Conservation (phyloP, 2,113 vertebrate species). For the Chitala chitala region DNA sequence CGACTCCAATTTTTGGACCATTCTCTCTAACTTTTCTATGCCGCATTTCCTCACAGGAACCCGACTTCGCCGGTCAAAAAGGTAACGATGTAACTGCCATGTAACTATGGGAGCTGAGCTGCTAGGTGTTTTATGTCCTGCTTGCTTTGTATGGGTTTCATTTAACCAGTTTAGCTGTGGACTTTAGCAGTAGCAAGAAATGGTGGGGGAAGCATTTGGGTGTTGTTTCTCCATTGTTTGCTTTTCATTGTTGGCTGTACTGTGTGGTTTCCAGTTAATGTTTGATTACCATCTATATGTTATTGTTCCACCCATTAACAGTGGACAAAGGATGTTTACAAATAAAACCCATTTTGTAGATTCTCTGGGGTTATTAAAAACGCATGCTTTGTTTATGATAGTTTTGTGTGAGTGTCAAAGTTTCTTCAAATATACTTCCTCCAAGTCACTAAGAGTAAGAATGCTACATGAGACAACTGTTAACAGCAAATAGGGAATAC, state of each 20-base stretch:
- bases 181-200: background rate
- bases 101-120: background rate
- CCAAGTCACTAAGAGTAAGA: no score
- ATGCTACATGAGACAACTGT: no score
- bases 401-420: background rate
- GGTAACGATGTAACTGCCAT: slow-evolving; percentile 59
- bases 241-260: slow-evolving; percentile 10
- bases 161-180: background rate
- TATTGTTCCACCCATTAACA: slow-evolving; percentile 30
- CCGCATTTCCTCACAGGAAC: slow-evolving; percentile 78
- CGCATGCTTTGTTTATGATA: background rate
- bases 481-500: no score
- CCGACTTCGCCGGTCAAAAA: slow-evolving; percentile 85
- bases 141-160: background rate
- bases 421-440: no score
- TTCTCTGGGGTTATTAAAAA: background rate
- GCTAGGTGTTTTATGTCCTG: background rate
- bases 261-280: slow-evolving; percentile 18
- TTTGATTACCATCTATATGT: slow-evolving; percentile 38
- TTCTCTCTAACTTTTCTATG: slow-evolving; percentile 82
- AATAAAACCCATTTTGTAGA: background rate
- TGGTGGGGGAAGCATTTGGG: background rate
- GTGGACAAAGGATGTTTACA: slow-evolving; percentile 34
- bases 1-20: slow-evolving; percentile 78
- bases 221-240: slow-evolving; percentile 29